Evolutionary conservation across 2,888 invertebrate genomes (phyloP).

Genomic region (Caenorhabditis wallacei): DNA sequence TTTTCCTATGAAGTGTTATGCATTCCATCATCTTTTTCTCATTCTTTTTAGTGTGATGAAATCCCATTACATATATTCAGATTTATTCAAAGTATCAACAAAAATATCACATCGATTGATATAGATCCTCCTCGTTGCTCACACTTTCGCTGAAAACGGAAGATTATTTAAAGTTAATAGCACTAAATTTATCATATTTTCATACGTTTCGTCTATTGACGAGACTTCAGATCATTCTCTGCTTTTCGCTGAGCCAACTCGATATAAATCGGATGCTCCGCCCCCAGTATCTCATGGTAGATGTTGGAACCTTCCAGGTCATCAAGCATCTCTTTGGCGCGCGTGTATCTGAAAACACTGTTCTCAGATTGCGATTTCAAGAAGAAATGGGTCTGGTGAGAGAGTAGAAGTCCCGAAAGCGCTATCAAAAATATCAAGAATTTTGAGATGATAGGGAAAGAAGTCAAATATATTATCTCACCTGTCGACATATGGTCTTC

Average conservation of each 20-base stretch:
- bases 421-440: too few relatives aligned
- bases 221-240: slow-evolving; percentile 48
- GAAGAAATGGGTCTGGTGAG: too few relatives aligned
- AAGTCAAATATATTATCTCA: slow-evolving; percentile 27
- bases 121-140: slow-evolving; percentile 65
- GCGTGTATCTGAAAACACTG: slow-evolving; percentile 59
- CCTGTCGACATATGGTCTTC: slow-evolving; percentile 75
- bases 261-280: slow-evolving; percentile 13
- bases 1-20: slow-evolving; percentile 44
- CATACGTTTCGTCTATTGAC: too few relatives aligned
- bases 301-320: slow-evolving; percentile 53
- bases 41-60: background rate
- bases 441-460: too few relatives aligned
- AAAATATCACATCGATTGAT: slow-evolving; percentile 21
- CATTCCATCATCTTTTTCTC: slow-evolving; percentile 22
- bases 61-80: slow-evolving; percentile 15
- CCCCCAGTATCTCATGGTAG: slow-evolving; percentile 68
- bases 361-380: background rate
- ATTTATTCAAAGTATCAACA: background rate
- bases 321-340: slow-evolving; percentile 69
- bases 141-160: slow-evolving; percentile 74
- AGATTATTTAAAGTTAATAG: background rate
- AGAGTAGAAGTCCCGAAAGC: too few relatives aligned
- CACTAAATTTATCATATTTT: too few relatives aligned
- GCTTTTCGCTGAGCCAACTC: slow-evolving; percentile 57